Evolutionary conservation across 2,113 vertebrate genomes (phyloP), one percentile per base, ranked within the genome.

Genomic region (Nerophis ophidion): DNA sequence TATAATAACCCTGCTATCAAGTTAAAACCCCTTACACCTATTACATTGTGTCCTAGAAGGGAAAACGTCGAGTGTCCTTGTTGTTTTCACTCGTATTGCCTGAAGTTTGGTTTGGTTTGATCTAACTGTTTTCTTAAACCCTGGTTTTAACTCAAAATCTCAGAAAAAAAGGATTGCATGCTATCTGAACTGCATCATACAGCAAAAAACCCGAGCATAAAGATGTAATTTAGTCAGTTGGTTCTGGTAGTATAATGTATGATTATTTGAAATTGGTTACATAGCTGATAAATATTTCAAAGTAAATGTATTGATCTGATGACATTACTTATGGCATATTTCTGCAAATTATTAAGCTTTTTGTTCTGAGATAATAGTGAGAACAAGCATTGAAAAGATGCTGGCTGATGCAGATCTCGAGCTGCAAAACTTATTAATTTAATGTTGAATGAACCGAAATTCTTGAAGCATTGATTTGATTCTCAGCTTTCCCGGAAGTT

Each of bases 401-500:
- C 40, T 44, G 40, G 40, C 10, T 12, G 11, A 11, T 44, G 9
- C 11, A 44, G 40, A 44, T 44, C 40, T 2, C 40, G 12, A 44
- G 40, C 11, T 66, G 57, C 16, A 26, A n/a, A 7, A 68, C 52
- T 0, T 50, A 74, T 48, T 57, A 4, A 9, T 69, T 81, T 71
- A 65, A 61, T 76, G 73, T 78, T 80, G 49, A 68, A 74, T 83
- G 42, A 81, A 79, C 65, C 81, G 75, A 84, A 89, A 84, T 73
- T 79, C 65, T 87, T 85, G 77, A 86, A 90, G 88, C 79, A 71
- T 82, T 79, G 71, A 76, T 88, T 89, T 89, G 66, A 86, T 89
- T 89, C 81, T 87, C 87, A 87, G 84, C 85, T 87, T 76, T 87
- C 85, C 81, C 86, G 84, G 90, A 91, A 63, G 77, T 70, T 84